Percentiles rank a stretch among this genome's conserved stretches.
These are phyloP conservation scores for Pollachius pollachius DNA, from an alignment of 2,113 vertebrate genomes.

Conservation along the genomic window DNA sequence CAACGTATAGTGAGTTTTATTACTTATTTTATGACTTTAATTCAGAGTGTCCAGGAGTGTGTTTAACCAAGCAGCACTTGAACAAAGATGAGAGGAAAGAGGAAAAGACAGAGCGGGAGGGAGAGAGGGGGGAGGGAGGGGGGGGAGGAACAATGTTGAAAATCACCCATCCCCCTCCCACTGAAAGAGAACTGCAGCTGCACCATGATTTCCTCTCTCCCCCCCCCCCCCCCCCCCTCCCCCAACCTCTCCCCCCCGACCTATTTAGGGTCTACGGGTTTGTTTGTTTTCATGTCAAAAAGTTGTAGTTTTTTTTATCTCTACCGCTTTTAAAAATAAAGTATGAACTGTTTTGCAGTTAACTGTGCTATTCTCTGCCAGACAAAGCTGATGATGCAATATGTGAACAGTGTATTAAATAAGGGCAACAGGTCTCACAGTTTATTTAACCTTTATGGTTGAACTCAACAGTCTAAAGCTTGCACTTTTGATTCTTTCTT, in stretches of 20 bases:
- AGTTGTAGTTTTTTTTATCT: slow-evolving; percentile 8
- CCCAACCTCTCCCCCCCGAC: slow-evolving; percentile 36
- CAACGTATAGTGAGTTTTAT: no score
- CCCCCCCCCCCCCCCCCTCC: not conserved
- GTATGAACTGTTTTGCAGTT: no score
- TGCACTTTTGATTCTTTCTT: not conserved
- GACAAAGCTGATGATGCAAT: no score
- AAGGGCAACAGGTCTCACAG: slow-evolving; percentile 53
- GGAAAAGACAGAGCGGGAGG: slow-evolving; percentile 53
- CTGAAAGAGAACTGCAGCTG: slow-evolving; percentile 40
- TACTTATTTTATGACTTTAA: slow-evolving; percentile 24
- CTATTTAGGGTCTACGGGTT: slow-evolving; percentile 23
- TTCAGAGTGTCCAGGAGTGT: slow-evolving; percentile 22
- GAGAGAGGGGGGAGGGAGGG: slow-evolving; percentile 64
- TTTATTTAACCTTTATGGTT: not conserved
- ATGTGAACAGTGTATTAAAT: not conserved
- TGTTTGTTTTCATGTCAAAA: not conserved
- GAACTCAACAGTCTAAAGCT: no score
- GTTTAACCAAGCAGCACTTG: slow-evolving; percentile 46
- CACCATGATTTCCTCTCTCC: slow-evolving; percentile 57
- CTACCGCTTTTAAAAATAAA: no score
- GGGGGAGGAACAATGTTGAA: slow-evolving; percentile 23
- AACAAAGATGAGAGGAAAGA: slow-evolving; percentile 65
- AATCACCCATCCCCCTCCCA: slow-evolving; percentile 57
- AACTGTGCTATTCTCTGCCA: no score